Percentiles rank a stretch among this genome's conserved stretches.
Conservation (phyloP, 2,113 vertebrate species). For the Ophiodon elongatus region DNA sequence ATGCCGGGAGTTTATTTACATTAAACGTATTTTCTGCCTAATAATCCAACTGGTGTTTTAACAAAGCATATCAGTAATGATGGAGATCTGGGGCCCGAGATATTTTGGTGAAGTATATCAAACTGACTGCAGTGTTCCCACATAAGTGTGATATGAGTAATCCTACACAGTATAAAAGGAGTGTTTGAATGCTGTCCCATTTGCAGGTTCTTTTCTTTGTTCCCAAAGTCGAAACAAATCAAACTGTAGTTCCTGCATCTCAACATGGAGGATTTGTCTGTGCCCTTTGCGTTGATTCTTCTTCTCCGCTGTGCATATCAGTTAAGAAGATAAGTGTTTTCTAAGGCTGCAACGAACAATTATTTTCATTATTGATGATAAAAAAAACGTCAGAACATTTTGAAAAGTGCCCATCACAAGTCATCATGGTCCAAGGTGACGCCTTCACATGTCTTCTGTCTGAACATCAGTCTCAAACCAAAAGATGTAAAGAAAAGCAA, state of each 20-base stretch:
- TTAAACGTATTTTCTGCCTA: constrained; percentile 8
- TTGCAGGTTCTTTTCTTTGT: background rate
- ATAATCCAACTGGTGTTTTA: background rate
- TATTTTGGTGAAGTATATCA: background rate
- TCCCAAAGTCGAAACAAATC: background rate
- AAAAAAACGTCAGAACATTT: background rate
- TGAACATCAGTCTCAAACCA: background rate
- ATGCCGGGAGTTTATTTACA: background rate
- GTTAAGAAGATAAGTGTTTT: background rate
- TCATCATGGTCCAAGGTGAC: background rate
- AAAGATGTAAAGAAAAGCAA: background rate
- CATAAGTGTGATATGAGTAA: background rate
- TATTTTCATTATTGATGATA: background rate
- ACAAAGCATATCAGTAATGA: background rate
- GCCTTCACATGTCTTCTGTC: background rate
- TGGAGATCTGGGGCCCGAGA: background rate
- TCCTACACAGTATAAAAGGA: constrained; percentile 11
- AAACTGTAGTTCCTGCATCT: background rate
- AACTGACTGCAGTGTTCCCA: background rate
- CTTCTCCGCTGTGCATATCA: background rate
- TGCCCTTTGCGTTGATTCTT: background rate
- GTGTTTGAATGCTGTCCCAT: background rate
- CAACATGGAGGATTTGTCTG: background rate
- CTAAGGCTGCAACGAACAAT: background rate
- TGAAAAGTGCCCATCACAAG: background rate